phyloP scores from a whole-genome alignment of 2,113 vertebrate genomes.

The Opisthocomus hoazin region DNA sequence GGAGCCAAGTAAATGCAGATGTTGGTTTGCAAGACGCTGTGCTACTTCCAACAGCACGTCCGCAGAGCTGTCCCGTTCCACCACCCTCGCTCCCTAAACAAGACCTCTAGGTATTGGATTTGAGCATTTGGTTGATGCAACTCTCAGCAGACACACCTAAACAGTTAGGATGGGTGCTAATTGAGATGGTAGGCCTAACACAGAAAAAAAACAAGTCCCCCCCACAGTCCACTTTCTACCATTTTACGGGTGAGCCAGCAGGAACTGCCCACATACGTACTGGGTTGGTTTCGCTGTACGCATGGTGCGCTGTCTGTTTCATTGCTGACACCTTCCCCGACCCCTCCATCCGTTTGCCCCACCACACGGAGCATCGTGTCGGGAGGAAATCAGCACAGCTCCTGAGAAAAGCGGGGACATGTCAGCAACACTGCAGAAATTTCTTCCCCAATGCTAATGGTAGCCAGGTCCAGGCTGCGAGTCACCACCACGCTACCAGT shows the following conservation, averaged over 20 bases:
- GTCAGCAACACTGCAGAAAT: not conserved
- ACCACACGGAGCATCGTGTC: not conserved
- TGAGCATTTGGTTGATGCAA: not conserved
- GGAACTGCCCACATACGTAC: not conserved
- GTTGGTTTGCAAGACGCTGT: not conserved
- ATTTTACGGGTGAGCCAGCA: not conserved
- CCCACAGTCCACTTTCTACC: not conserved
- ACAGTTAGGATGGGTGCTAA: not conserved
- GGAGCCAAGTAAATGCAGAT: not conserved
- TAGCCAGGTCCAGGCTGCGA: not conserved
- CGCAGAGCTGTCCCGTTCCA: not conserved
- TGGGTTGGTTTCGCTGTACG: not conserved
- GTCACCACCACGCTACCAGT: not conserved
- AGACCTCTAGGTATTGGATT: not conserved
- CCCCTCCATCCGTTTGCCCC: not conserved
- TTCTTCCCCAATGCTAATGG: not conserved
- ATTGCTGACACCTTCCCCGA: not conserved
- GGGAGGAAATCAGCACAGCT: not conserved
- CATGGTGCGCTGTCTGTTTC: rapidly evolving
- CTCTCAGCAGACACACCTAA: not conserved
- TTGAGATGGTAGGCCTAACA: not conserved
- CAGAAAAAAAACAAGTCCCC: not conserved
- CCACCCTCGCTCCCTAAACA: not conserved
- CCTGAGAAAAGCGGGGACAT: not conserved
- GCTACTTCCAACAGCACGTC: not conserved